Conservation (phyloP, 2,888 invertebrate genomes). For the Phortica okadai region DNA sequence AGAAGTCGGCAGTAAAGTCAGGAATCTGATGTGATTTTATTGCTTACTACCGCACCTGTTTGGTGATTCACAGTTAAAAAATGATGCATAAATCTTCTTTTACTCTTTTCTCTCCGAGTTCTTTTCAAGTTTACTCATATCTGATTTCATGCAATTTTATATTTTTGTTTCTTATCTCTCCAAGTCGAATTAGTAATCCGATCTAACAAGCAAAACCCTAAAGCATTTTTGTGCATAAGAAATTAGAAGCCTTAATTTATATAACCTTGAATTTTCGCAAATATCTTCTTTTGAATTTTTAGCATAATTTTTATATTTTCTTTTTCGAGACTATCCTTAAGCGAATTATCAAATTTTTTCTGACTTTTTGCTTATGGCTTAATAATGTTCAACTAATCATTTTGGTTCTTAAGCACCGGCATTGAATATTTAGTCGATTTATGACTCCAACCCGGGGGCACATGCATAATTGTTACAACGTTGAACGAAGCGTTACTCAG, state of each 20-base stretch:
- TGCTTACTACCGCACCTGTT: neutral
- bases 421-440: neutral
- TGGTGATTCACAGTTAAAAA: neutral
- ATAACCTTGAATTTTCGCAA: too few relatives aligned
- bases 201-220: too few relatives aligned
- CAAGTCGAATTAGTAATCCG: too few relatives aligned
- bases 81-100: slow-evolving; percentile 7
- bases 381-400: neutral
- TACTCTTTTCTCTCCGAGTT: slow-evolving; percentile 43
- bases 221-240: too few relatives aligned
- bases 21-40: slow-evolving; percentile 27
- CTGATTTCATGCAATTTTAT: slow-evolving; percentile 59
- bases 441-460: neutral
- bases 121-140: slow-evolving; percentile 45
- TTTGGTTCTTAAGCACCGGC: neutral
- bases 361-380: neutral
- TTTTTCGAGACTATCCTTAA: slow-evolving; percentile 26
- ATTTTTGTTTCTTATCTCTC: too few relatives aligned
- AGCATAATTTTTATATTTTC: slow-evolving; percentile 44
- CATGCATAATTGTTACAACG: slow-evolving; percentile 29
- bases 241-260: too few relatives aligned
- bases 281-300: too few relatives aligned
- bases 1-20: neutral
- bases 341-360: slow-evolving; percentile 14
- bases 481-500: neutral